These are phyloP conservation scores for Rafetus swinhoei DNA, from an alignment of 2,113 vertebrate species.

Conservation along the genomic window DNA sequence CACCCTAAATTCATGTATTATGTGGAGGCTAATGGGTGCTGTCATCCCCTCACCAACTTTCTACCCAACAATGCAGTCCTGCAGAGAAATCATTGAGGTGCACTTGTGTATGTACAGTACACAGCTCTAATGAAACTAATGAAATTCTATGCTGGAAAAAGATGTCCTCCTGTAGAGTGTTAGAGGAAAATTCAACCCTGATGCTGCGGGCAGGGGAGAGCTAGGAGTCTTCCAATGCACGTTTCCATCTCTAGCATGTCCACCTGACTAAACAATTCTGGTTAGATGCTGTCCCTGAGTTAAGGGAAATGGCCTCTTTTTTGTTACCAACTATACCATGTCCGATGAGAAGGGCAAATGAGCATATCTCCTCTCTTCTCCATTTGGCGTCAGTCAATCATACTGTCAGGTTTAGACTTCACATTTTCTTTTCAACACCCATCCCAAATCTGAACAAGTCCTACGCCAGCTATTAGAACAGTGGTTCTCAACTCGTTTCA, in stretches of 20 bases:
- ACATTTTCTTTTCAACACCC: neutral
- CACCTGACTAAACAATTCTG: neutral
- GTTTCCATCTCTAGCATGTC: neutral
- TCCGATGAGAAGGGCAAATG: neutral
- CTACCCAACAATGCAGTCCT: neutral
- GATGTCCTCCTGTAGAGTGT: neutral
- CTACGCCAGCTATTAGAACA: neutral
- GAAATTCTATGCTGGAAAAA: neutral
- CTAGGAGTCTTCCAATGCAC: neutral
- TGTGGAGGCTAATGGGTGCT: neutral
- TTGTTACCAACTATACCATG: too few relatives aligned
- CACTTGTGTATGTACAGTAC: neutral
- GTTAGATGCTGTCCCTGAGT: neutral
- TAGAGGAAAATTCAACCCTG: neutral
- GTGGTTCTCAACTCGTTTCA: too few relatives aligned
- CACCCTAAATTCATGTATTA: neutral
- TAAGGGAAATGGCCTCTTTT: neutral
- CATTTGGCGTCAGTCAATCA: rapidly evolving
- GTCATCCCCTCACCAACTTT: neutral
- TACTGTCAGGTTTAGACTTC: rapidly evolving
- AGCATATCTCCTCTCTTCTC: neutral
- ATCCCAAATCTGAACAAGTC: neutral
- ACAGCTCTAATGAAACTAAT: neutral
- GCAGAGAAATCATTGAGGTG: neutral
- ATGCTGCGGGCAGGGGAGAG: neutral